These are phyloP conservation scores for Hoplodrina blanda DNA, from an alignment of 2,888 invertebrate species.

Conservation along the genomic window DNA sequence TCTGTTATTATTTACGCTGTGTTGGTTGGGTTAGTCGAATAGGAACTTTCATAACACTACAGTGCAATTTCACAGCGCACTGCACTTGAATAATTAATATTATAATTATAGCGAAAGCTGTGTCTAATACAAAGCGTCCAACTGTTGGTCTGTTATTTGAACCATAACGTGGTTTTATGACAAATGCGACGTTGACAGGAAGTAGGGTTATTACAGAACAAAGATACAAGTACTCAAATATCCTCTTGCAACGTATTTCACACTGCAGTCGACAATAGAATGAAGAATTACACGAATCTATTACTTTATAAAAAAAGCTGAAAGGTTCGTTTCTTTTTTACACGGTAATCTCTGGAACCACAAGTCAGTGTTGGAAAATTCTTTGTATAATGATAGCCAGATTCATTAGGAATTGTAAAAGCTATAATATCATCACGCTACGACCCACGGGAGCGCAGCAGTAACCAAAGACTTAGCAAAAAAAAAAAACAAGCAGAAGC, in stretches of 20 bases:
- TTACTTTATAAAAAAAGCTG: too few species aligned
- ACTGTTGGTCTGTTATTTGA: slow-evolving; percentile 52
- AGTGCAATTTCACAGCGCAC: slow-evolving; percentile 75
- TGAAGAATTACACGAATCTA: neutral
- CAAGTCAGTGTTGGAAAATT: too few species aligned
- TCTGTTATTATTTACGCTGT: slow-evolving; percentile 57
- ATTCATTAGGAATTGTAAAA: too few species aligned
- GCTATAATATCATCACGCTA: too few species aligned
- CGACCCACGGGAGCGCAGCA: too few species aligned
- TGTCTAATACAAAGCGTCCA: slow-evolving; percentile 62
- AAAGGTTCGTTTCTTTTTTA: too few species aligned
- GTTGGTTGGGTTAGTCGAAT: slow-evolving; percentile 52
- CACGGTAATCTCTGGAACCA: too few species aligned
- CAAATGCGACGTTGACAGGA: slow-evolving; percentile 50
- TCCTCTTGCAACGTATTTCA: slow-evolving; percentile 6
- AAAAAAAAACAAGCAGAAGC: too few species aligned
- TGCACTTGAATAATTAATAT: slow-evolving; percentile 78
- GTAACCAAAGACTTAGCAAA: too few species aligned
- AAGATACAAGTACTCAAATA: slow-evolving; percentile 17
- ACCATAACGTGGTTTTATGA: slow-evolving; percentile 58
- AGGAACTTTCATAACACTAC: slow-evolving; percentile 64
- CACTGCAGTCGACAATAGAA: slow-evolving; percentile 14
- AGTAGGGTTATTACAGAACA: slow-evolving; percentile 44
- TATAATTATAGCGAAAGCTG: slow-evolving; percentile 75
- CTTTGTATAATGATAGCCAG: too few species aligned